A percentile compares a stretch with the other conserved stretches of the same genome.
Conservation (phyloP, 1,140 invertebrate genomes). For the Drosophila ambigua region DNA sequence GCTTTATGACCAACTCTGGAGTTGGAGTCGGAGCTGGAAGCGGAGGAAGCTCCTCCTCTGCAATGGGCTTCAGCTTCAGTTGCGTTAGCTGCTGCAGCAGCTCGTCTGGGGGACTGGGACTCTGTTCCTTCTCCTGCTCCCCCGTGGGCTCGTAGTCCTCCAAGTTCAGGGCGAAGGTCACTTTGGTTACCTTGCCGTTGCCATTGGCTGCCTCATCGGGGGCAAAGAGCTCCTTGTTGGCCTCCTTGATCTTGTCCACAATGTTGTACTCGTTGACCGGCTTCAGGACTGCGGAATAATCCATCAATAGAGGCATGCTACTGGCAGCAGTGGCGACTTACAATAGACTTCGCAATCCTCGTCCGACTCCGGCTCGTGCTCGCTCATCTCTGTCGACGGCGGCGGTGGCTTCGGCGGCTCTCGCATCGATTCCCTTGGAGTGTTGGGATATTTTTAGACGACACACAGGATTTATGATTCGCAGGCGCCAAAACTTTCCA, state of each 20-base stretch:
- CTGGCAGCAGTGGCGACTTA: constrained; percentile 44
- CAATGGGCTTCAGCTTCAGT: constrained; percentile 71
- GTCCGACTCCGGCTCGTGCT: constrained; percentile 96
- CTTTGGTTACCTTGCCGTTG: constrained; percentile 55
- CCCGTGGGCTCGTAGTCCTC: constrained; percentile 73
- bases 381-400: constrained; percentile 85
- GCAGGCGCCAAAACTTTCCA: constrained; percentile 64
- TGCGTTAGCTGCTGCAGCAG: constrained; percentile 88
- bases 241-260: constrained; percentile 82
- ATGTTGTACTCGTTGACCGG: constrained; percentile 84
- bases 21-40: background rate
- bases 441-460: constrained; percentile 64
- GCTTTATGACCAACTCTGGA: background rate
- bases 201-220: constrained; percentile 14
- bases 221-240: constrained; percentile 79
- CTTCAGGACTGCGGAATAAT: constrained; percentile 75
- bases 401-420: constrained; percentile 15
- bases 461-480: constrained; percentile 54
- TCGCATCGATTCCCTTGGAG: constrained; percentile 43
- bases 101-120: constrained; percentile 60
- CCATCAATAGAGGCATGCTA: constrained; percentile 62
- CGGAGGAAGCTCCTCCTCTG: constrained; percentile 41
- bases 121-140: constrained; percentile 9
- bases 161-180: constrained; percentile 74
- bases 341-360: constrained; percentile 93